These are phyloP conservation scores for Monarcha castaneiventris DNA, from an alignment of 2,113 vertebrate species.

Conservation along the genomic window DNA sequence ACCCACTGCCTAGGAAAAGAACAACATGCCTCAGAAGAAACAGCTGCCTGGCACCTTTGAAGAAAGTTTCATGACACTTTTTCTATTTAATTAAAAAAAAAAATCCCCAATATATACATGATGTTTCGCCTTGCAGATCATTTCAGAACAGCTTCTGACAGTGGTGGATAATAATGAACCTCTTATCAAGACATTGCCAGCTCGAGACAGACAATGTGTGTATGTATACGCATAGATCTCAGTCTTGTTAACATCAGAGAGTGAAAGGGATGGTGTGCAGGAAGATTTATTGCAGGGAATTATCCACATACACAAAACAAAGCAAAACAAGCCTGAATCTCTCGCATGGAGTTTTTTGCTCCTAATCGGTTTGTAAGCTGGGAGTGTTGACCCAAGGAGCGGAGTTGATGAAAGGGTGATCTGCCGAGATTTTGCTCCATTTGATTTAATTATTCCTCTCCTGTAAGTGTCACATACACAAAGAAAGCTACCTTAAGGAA, in stretches of 20 bases:
- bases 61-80: conserved; percentile 58
- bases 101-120: background rate
- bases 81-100: conserved; percentile 51
- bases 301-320: background rate
- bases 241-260: conserved; percentile 45
- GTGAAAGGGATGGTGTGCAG: background rate
- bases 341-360: background rate
- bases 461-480: background rate
- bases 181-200: conserved; percentile 49
- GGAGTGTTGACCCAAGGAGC: background rate
- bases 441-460: background rate
- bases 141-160: conserved; percentile 47
- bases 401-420: background rate
- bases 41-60: conserved; percentile 52
- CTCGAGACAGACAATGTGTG: conserved; percentile 22
- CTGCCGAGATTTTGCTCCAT: background rate
- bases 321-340: conserved; percentile 5
- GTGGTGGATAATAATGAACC: conserved; percentile 50
- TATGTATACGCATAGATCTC: background rate
- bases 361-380: background rate
- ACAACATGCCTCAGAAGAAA: conserved; percentile 32
- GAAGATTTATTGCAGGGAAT: conserved; percentile 22
- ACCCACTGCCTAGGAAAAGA: conserved; percentile 16
- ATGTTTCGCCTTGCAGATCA: conserved; percentile 4
- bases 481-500: background rate